Base-by-base conservation (phyloP, 2,113 vertebrate genomes). In the Dipodomys ordii region DNA sequence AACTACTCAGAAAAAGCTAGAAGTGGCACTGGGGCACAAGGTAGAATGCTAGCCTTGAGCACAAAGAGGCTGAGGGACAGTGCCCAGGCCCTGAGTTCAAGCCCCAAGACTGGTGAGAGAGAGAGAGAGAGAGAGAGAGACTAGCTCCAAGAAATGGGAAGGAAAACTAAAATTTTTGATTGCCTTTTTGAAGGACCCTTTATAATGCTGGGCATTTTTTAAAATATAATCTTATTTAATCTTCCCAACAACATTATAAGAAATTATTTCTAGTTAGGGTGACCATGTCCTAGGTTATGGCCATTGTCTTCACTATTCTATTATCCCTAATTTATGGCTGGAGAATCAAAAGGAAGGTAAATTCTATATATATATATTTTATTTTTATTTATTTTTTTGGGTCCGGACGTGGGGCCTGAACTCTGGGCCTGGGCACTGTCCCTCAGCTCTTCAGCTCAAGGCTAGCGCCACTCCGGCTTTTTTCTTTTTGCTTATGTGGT, bases 311-410 rank as follows among this genome's bases (percentile, higher is more conserved):
- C 30, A 20, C 30, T 77, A 30, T 81, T 80, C 65, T 81, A 6
- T 49, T 22, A 28, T 25, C 57, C 57, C 16, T 89, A 15, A 30
- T 74, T 89, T 87, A 39, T 46, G 16, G 60, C n/a, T 80, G 39
- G 83, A 89, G 49, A 77, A 77, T 46, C 68, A 53, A 78, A 90
- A 93, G 44, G 62, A 80, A 91, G 60, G 9, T 57, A 46, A 28
- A 27, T 64, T 86, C 22, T 78, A 53, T 73, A 39, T 0, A 10
- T 60, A 4, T n/a, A n/a, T n/a, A n/a, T n/a, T n/a, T n/a, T n/a
- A n/a, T n/a, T 39, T 39, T 39, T 39, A 39, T 39, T 39, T 39
- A 39, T 39, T 39, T 39, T 39, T 39, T 39, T 39, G 39, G 39
- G 39, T 39, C 39, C 1, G 39, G 39, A 39, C 39, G 5, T 39